Percentiles rank a stretch among this genome's conserved stretches.
phyloP scores from a whole-genome alignment of 2,888 invertebrate genomes.

The Sinhomidia bicolor region DNA sequence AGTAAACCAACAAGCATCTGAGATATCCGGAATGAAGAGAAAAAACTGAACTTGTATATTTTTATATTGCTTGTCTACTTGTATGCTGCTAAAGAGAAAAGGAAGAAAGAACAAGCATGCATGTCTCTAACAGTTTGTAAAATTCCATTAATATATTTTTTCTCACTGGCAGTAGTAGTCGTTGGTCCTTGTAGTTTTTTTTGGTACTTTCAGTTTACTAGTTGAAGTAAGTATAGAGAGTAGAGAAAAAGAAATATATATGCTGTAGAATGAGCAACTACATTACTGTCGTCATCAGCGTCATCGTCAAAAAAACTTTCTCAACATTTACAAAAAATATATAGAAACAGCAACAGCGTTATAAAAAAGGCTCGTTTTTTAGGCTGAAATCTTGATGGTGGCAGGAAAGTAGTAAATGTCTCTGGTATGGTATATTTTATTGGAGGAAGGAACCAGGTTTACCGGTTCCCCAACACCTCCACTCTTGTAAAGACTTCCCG shows the following conservation, averaged over 20 bases:
- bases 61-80: conserved; percentile 20
- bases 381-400: background rate
- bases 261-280: conserved; percentile 10
- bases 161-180: background rate
- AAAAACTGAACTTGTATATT: background rate
- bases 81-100: background rate
- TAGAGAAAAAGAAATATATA: background rate
- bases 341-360: background rate
- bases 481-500: no score
- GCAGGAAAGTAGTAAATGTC: conserved; percentile 38
- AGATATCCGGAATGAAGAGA: background rate
- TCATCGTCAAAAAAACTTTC: conserved; percentile 44
- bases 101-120: background rate
- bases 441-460: background rate
- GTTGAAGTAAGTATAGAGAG: background rate
- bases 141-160: conserved; percentile 47
- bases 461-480: no score
- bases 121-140: conserved; percentile 35
- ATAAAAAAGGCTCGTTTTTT: background rate
- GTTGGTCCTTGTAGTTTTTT: background rate
- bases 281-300: conserved; percentile 47
- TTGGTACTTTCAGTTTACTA: background rate
- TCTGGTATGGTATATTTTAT: conserved; percentile 12
- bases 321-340: conserved; percentile 3
- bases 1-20: conserved; percentile 23